Percentiles rank a stretch among this genome's conserved stretches.
Conservation (phyloP, 2,888 invertebrate species). For the Alloscopus bannaensis region DNA sequence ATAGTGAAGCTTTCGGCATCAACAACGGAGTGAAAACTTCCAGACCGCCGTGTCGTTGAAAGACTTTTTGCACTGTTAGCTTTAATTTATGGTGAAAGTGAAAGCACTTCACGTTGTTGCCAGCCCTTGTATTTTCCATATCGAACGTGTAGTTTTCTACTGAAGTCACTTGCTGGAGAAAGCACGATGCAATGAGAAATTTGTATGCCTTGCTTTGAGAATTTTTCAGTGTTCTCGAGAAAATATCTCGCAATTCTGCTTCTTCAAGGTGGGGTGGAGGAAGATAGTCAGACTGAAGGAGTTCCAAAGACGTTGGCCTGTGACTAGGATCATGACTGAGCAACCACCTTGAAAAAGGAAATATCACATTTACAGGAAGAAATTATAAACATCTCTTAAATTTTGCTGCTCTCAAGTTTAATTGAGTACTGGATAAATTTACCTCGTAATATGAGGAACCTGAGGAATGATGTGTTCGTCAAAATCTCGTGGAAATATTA, state of each 20-base stretch:
- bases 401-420: too few relatives aligned
- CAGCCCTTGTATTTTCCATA: conserved; percentile 74
- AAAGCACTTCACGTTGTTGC: conserved; percentile 43
- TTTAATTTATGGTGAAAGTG: conserved; percentile 68
- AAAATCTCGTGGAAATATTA: conserved; percentile 84
- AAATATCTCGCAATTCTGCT: conserved; percentile 87
- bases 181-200: conserved; percentile 81
- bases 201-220: conserved; percentile 88
- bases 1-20: conserved; percentile 82
- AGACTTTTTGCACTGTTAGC: conserved; percentile 74
- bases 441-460: conserved; percentile 81
- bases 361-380: conserved; percentile 68
- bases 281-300: conserved; percentile 87
- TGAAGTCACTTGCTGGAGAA: conserved; percentile 79
- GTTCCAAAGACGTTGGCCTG: conserved; percentile 90
- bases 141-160: conserved; percentile 89
- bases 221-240: conserved; percentile 88
- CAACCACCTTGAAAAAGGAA: conserved; percentile 80
- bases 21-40: conserved; percentile 87
- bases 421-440: not conserved
- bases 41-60: conserved; percentile 87
- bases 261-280: conserved; percentile 93
- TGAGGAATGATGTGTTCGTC: conserved; percentile 78
- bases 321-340: conserved; percentile 88
- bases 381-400: conserved; percentile 7